Conservation (phyloP, 2,888 invertebrate genomes). For the Junonia oenone region DNA sequence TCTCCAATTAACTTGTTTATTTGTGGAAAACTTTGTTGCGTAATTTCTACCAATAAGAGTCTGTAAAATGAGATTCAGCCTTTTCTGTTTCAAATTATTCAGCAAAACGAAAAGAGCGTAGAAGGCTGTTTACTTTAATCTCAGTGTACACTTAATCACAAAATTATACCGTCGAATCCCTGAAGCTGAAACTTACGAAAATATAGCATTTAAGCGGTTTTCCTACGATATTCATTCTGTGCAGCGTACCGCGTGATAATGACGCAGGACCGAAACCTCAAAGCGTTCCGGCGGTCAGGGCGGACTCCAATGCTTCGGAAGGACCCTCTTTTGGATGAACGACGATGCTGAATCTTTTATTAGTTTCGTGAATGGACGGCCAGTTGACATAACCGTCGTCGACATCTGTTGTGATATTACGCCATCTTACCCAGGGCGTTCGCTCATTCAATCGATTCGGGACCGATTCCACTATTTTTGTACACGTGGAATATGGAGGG, state of each 20-base stretch:
- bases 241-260: constrained; percentile 58
- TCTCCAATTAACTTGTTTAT: neutral
- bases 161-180: neutral
- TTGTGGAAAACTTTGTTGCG: neutral
- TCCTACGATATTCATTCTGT: constrained; percentile 44
- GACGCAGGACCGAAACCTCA: constrained; percentile 47
- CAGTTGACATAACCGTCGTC: constrained; percentile 74
- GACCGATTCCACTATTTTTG: constrained; percentile 54
- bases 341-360: constrained; percentile 78
- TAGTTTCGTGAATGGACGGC: constrained; percentile 74
- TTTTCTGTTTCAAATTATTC: neutral
- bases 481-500: constrained; percentile 60
- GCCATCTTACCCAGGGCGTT: constrained; percentile 51
- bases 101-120: neutral
- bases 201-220: constrained; percentile 4
- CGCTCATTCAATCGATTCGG: constrained; percentile 52
- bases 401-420: constrained; percentile 77
- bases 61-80: neutral
- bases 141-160: neutral
- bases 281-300: constrained; percentile 44
- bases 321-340: constrained; percentile 64
- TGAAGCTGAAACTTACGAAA: neutral
- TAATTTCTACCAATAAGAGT: no score
- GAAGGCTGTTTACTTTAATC: neutral
- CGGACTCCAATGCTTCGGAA: constrained; percentile 54